A percentile compares a stretch with the other conserved stretches of the same genome.
These are phyloP conservation scores for Coregonus suidteri DNA, from an alignment of 2,797 vertebrate genomes.

Conservation along the genomic window DNA sequence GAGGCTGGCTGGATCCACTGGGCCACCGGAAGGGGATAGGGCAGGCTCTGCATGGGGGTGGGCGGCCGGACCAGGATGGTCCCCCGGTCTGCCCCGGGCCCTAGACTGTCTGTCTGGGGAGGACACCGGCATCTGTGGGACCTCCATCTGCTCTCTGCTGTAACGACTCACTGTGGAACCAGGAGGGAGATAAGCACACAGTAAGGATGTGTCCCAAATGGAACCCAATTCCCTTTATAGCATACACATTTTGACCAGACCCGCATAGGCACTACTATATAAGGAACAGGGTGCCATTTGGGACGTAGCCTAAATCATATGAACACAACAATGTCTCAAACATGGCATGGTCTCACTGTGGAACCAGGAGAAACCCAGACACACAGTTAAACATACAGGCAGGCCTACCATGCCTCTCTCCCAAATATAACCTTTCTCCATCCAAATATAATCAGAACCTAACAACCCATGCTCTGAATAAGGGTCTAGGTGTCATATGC, in stretches of 20 bases:
- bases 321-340: not conserved
- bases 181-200: not conserved
- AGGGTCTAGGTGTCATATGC: not conserved
- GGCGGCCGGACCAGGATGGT: constrained; percentile 62
- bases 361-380: not conserved
- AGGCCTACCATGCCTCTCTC: not conserved
- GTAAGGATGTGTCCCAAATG: not conserved
- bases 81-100: constrained; percentile 69
- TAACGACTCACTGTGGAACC: constrained; percentile 76
- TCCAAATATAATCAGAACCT: not conserved
- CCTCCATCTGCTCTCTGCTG: constrained; percentile 82
- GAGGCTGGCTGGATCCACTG: constrained; percentile 74
- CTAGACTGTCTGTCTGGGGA: constrained; percentile 78
- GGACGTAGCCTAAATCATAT: not conserved
- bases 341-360: constrained; percentile 71
- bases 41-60: constrained; percentile 51
- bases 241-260: not conserved
- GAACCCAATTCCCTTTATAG: not conserved
- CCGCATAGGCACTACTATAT: not conserved
- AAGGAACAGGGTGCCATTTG: not conserved
- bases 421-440: not conserved
- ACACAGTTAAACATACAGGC: not conserved
- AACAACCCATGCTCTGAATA: not conserved
- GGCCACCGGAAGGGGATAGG: constrained; percentile 64
- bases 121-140: constrained; percentile 73